phyloP scores from a whole-genome alignment of 2,888 invertebrate genomes.

The Epinotia demarniana region DNA sequence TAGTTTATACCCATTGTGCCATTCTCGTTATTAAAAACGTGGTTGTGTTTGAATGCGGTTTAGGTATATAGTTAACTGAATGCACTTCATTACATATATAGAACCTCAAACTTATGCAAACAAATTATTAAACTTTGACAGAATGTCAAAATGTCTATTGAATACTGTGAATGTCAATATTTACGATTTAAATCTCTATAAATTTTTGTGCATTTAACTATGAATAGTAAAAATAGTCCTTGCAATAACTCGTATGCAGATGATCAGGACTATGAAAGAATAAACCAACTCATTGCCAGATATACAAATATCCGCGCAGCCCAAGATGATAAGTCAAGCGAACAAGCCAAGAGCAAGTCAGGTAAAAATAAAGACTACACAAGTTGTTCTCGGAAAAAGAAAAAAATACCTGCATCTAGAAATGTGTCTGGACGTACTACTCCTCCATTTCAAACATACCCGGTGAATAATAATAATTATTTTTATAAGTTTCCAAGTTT shows the following conservation, averaged over 20 bases:
- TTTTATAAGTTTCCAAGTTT: neutral
- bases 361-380: neutral
- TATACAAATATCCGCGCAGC: neutral
- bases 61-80: no score
- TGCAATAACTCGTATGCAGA: neutral
- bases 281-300: constrained; percentile 10
- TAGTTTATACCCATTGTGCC: no score
- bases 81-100: neutral
- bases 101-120: neutral
- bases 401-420: neutral
- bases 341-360: neutral
- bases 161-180: neutral
- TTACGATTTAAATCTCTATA: neutral
- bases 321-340: neutral
- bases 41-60: no score
- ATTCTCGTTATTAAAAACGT: no score
- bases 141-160: constrained; percentile 1
- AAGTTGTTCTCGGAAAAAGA: neutral
- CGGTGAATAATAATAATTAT: neutral
- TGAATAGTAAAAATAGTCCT: neutral
- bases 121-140: neutral
- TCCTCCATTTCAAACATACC: neutral
- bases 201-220: constrained; percentile 11
- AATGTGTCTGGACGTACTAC: neutral
- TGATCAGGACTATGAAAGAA: neutral